Percentiles rank a stretch among this genome's conserved stretches.
phyloP scores from a whole-genome alignment of 2,888 invertebrate species.

The Lasioglossum leucozonium region DNA sequence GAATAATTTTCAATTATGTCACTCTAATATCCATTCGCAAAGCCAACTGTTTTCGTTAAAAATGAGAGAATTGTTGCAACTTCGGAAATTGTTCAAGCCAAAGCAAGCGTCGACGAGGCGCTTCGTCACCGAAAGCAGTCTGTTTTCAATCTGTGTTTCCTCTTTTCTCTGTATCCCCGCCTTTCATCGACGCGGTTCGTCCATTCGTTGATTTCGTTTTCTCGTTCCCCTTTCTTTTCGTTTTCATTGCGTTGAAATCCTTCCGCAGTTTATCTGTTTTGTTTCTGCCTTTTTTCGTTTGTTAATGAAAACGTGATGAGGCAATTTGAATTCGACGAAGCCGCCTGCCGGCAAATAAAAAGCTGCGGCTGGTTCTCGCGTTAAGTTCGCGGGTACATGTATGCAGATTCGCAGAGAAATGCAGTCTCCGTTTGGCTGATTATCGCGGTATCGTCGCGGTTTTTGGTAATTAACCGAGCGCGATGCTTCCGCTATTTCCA shows the following conservation, averaged over 20 bases:
- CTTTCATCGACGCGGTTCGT: background rate
- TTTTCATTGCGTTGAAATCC: background rate
- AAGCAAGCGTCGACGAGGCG: background rate
- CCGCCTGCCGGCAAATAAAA: constrained; percentile 20
- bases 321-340: constrained; percentile 50
- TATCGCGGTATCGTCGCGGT: background rate
- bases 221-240: background rate
- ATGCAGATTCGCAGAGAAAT: background rate
- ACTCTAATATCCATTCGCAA: background rate
- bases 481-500: background rate
- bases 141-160: background rate
- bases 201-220: constrained; percentile 1
- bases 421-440: background rate
- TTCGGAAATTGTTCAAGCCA: background rate
- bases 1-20: background rate
- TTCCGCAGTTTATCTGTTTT: background rate
- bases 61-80: background rate
- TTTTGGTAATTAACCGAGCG: background rate
- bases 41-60: background rate
- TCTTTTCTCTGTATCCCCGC: background rate
- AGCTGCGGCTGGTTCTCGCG: background rate
- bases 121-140: background rate
- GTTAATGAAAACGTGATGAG: constrained; percentile 60
- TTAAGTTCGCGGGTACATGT: background rate
- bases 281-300: constrained; percentile 14